phyloP scores from a whole-genome alignment of 2,888 invertebrate genomes.

The Andrena camellia region DNA sequence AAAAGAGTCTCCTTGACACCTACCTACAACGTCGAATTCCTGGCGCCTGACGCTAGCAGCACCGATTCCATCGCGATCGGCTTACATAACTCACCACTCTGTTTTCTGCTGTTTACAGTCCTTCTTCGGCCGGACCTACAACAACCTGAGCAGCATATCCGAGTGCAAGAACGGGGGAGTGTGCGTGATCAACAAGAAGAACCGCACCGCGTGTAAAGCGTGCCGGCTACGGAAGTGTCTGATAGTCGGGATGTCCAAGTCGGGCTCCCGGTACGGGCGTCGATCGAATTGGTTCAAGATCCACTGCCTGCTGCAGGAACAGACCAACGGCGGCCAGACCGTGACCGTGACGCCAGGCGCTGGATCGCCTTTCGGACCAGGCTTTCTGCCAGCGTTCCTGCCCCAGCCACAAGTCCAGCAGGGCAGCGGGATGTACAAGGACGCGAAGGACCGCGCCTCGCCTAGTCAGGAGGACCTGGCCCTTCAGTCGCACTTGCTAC shows the following conservation, averaged over 20 bases:
- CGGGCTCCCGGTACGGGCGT: slow-evolving; percentile 95
- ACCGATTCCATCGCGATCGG: too few species aligned
- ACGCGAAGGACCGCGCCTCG: slow-evolving; percentile 77
- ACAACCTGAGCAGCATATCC: slow-evolving; percentile 94
- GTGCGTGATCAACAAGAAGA: slow-evolving; percentile 97
- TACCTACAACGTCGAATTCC: too few species aligned
- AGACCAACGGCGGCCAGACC: slow-evolving; percentile 83
- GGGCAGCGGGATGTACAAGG: slow-evolving; percentile 67
- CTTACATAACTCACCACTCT: background rate
- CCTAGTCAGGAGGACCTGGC: slow-evolving; percentile 81
- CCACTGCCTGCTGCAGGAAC: slow-evolving; percentile 94
- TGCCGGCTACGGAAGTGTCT: slow-evolving; percentile 95
- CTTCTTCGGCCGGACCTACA: slow-evolving; percentile 96
- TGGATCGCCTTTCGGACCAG: slow-evolving; percentile 74
- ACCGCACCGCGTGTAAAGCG: slow-evolving; percentile 96
- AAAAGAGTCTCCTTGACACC: too few species aligned
- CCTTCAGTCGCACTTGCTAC: slow-evolving; percentile 80
- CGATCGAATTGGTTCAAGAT: slow-evolving; percentile 98
- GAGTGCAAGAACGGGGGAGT: slow-evolving; percentile 97
- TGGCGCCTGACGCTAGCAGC: too few species aligned
- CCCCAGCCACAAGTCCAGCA: slow-evolving; percentile 74
- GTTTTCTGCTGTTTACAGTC: slow-evolving; percentile 88
- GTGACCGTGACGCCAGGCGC: slow-evolving; percentile 55
- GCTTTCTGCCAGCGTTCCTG: slow-evolving; percentile 78
- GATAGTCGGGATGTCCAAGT: slow-evolving; percentile 96